Evolutionary conservation across 2,797 vertebrate genomes (phyloP).

Genomic region (Cryptoprocta ferox): DNA sequence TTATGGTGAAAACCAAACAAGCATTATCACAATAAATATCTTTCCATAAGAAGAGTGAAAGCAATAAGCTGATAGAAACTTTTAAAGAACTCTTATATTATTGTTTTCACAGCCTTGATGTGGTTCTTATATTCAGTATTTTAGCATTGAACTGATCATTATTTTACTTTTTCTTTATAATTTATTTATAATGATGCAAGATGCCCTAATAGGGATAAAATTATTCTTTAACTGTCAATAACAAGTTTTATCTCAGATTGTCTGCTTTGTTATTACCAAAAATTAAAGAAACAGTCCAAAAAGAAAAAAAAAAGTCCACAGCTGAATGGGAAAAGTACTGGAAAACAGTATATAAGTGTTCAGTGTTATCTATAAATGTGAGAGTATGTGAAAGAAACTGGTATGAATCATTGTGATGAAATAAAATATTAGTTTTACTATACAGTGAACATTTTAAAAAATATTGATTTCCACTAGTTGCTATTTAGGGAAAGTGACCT

Average conservation of each 20-base stretch:
- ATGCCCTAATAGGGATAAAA: conserved; percentile 60
- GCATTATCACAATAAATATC: conserved; percentile 54
- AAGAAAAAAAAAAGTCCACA: not conserved
- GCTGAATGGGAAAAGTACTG: not conserved
- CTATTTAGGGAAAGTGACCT: conserved; percentile 36
- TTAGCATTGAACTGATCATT: not conserved
- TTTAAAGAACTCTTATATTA: conserved; percentile 18
- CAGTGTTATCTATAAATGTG: conserved; percentile 1
- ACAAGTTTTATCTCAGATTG: conserved; percentile 56
- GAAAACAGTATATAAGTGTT: not conserved
- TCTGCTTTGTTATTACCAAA: not conserved
- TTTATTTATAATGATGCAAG: not conserved
- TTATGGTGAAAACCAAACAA: not conserved
- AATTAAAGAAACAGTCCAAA: not conserved
- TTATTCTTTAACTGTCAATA: conserved; percentile 24
- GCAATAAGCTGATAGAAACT: not conserved
- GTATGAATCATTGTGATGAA: conserved; percentile 55
- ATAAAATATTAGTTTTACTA: not conserved
- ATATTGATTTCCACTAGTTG: conserved; percentile 41
- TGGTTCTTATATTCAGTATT: conserved; percentile 39
- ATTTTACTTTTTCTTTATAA: conserved; percentile 51
- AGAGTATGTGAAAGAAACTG: not conserved
- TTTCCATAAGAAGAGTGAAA: conserved; percentile 28
- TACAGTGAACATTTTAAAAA: conserved; percentile 51
- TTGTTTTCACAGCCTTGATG: not conserved